Evolutionary conservation across 2,797 vertebrate genomes (phyloP).

Genomic region (Amblyopsis hoosieri): DNA sequence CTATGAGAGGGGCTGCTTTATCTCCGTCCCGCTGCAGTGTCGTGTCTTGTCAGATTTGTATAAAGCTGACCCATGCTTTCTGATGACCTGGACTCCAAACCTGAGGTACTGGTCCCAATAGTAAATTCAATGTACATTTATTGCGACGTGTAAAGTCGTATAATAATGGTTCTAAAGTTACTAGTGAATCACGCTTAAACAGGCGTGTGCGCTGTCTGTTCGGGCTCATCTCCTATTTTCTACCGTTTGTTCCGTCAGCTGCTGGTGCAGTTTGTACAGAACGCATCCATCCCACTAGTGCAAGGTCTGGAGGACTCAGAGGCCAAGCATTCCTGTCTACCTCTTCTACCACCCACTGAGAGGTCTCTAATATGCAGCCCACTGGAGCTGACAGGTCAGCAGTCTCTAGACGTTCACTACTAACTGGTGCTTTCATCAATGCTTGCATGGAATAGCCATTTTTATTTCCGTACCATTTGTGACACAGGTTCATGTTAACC

Average conservation of each 20-base stretch:
- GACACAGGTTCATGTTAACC: no score
- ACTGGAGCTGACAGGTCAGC: slow-evolving; percentile 90
- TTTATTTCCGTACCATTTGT: no score
- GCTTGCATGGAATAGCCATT: no score
- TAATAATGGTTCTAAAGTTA: no score
- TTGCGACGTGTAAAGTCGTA: no score
- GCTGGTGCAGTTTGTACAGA: slow-evolving; percentile 99
- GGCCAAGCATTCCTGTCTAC: slow-evolving; percentile 87
- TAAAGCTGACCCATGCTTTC: slow-evolving; percentile 98
- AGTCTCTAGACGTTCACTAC: background rate
- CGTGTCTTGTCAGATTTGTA: slow-evolving; percentile 64
- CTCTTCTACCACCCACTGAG: slow-evolving; percentile 87
- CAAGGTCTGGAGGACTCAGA: slow-evolving; percentile 90
- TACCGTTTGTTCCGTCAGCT: slow-evolving; percentile 74
- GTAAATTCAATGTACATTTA: background rate
- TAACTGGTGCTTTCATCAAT: no score
- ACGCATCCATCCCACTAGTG: slow-evolving; percentile 94
- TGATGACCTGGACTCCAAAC: slow-evolving; percentile 99
- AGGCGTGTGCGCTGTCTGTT: background rate
- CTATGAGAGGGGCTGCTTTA: background rate
- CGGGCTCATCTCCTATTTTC: slow-evolving; percentile 4
- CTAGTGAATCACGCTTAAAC: background rate
- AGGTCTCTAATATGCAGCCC: slow-evolving; percentile 86
- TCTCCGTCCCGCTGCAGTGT: background rate
- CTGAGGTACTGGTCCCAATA: slow-evolving; percentile 84